These are phyloP conservation scores for Taxidea taxus DNA, from an alignment of 2,113 vertebrate species.

Conservation along the genomic window DNA sequence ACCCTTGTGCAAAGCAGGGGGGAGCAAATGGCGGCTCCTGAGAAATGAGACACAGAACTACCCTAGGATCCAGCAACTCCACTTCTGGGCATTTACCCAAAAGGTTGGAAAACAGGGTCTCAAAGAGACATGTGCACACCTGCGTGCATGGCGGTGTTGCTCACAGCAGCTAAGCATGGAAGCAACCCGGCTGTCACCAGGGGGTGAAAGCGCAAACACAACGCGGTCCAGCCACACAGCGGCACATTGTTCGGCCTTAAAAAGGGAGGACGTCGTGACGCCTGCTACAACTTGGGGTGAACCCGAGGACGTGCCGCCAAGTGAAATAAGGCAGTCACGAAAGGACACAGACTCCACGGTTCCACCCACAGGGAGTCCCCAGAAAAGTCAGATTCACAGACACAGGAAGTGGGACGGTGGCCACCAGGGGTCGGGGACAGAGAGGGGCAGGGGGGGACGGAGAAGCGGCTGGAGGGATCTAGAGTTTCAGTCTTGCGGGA, in stretches of 20 bases:
- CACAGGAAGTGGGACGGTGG: background rate
- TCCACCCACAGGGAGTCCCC: background rate
- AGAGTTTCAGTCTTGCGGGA: background rate
- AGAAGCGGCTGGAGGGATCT: background rate
- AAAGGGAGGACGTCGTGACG: background rate
- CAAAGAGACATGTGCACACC: background rate
- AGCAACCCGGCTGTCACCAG: fast-evolving
- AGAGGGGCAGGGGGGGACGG: fast-evolving
- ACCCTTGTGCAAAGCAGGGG: fast-evolving
- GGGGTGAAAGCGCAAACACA: too few relatives aligned
- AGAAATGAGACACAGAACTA: background rate
- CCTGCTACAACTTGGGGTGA: background rate
- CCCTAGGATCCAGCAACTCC: background rate
- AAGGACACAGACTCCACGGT: background rate
- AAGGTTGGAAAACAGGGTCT: background rate
- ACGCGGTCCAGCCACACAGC: fast-evolving
- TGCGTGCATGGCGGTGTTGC: background rate
- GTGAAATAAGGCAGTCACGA: background rate
- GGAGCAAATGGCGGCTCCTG: background rate
- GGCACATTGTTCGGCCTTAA: background rate
- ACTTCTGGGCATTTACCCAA: too few relatives aligned
- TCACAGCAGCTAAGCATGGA: background rate
- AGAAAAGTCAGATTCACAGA: background rate
- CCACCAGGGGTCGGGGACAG: too few relatives aligned
- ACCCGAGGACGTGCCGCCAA: background rate